phyloP scores from a whole-genome alignment of 2,113 vertebrate genomes.

The Pseudonaja textilis region DNA sequence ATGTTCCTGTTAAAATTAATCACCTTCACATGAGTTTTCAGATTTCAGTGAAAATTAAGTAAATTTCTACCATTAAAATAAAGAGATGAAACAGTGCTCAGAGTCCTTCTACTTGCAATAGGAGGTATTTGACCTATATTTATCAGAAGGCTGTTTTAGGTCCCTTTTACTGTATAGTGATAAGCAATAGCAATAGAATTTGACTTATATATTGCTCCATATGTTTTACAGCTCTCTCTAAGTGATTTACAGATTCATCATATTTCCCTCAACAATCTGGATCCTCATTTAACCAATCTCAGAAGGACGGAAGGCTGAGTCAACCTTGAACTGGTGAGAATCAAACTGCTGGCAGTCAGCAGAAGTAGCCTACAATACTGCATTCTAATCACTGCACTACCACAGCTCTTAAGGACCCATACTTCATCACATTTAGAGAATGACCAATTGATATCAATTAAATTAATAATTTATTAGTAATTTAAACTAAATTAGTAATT shows the following conservation, averaged over 20 bases:
- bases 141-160: not conserved
- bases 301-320: not conserved
- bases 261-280: not conserved
- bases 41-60: not conserved
- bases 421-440: not conserved
- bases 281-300: not conserved
- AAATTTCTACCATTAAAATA: not conserved
- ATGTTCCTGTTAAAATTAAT: not conserved
- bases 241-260: not conserved
- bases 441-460: not conserved
- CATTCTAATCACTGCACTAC: not conserved
- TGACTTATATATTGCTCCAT: not conserved
- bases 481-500: not conserved
- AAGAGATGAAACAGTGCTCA: not conserved
- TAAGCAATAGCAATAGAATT: not conserved
- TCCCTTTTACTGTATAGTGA: not conserved
- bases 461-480: not conserved
- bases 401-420: not conserved
- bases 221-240: not conserved
- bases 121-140: not conserved
- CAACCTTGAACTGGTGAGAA: not conserved
- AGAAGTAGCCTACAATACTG: not conserved
- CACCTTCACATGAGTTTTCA: not conserved
- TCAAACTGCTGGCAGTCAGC: not conserved
- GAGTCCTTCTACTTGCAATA: not conserved